These are phyloP conservation scores for Drosophila incognita DNA, from an alignment of 2,888 invertebrate genomes.

Conservation along the genomic window DNA sequence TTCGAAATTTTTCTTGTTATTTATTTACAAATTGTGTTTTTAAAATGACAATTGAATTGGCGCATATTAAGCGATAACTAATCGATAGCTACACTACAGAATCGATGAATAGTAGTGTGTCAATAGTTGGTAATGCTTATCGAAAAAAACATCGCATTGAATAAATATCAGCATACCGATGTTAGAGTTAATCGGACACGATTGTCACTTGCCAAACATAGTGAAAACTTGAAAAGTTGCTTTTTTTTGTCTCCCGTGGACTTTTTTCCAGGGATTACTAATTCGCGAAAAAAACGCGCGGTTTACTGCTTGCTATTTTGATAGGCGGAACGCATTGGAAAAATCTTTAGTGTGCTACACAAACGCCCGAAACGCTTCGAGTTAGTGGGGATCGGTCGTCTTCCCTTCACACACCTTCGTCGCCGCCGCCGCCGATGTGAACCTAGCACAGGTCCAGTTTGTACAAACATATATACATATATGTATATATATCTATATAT, in stretches of 20 bases:
- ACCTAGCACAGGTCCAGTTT: conserved; percentile 70
- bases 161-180: conserved; percentile 26
- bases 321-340: conserved; percentile 23
- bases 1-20: background rate
- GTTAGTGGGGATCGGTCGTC: conserved; percentile 52
- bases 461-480: conserved; percentile 46
- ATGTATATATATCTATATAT: conserved; percentile 22
- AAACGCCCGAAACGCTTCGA: conserved; percentile 30
- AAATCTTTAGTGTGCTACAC: conserved; percentile 22
- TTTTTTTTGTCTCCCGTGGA: conserved; percentile 73
- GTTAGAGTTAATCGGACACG: conserved; percentile 31
- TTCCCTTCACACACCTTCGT: conserved; percentile 38
- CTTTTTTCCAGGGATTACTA: conserved; percentile 76
- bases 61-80: background rate
- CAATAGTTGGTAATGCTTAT: conserved; percentile 9
- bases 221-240: conserved; percentile 78
- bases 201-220: conserved; percentile 61
- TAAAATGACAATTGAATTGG: conserved; percentile 21
- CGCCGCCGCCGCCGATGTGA: conserved; percentile 30
- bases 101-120: conserved; percentile 7
- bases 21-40: conserved; percentile 5
- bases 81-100: conserved; percentile 13
- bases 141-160: conserved; percentile 8
- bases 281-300: conserved; percentile 64
- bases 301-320: conserved; percentile 48